phyloP scores from a whole-genome alignment of 2,888 invertebrate species.

The Hydrotaea diabolus region DNA sequence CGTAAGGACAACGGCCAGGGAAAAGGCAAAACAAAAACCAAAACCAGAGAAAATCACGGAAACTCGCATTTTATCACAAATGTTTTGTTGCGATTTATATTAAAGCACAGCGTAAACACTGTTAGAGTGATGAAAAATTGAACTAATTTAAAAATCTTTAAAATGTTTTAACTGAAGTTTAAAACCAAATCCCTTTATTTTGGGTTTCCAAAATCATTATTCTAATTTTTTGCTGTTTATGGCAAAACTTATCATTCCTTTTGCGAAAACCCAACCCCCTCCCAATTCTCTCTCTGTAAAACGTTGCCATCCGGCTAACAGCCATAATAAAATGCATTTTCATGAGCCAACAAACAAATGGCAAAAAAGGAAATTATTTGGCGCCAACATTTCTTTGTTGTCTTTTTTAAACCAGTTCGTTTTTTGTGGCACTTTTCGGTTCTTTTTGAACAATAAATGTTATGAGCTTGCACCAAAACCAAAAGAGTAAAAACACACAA shows the following conservation, averaged over 20 bases:
- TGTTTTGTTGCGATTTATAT: constrained; percentile 28
- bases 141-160: too few species aligned
- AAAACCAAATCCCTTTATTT: too few species aligned
- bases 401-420: constrained; percentile 11
- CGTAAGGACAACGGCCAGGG: constrained; percentile 12
- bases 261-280: not conserved
- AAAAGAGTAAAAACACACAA: not conserved
- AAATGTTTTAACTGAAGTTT: too few species aligned
- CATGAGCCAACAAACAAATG: constrained; percentile 45
- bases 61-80: constrained; percentile 25
- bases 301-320: constrained; percentile 34
- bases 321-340: constrained; percentile 65
- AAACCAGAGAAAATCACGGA: not conserved
- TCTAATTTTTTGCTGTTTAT: too few species aligned
- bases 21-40: not conserved
- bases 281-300: not conserved
- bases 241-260: too few species aligned
- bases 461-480: not conserved
- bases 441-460: constrained; percentile 10
- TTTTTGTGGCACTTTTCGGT: constrained; percentile 14
- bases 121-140: not conserved
- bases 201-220: too few species aligned
- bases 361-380: constrained; percentile 21
- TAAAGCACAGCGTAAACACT: not conserved
- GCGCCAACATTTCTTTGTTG: constrained; percentile 31